phyloP scores from a whole-genome alignment of 2,888 invertebrate genomes.

The Cephalotes varians region DNA sequence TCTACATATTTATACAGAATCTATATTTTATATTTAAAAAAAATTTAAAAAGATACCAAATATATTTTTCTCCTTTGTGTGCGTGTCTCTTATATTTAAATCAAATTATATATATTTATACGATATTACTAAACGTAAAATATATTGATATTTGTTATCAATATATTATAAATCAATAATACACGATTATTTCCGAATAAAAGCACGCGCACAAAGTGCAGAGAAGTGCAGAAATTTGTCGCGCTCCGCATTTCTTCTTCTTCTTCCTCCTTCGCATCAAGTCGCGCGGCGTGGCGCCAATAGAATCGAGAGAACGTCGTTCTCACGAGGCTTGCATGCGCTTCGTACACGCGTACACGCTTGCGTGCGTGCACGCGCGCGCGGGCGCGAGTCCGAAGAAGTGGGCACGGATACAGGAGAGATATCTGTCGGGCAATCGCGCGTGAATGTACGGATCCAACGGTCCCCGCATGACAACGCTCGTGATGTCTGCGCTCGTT shows the following conservation, averaged over 20 bases:
- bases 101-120: not conserved
- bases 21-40: not conserved
- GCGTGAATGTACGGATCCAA: constrained; percentile 75
- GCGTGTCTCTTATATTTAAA: not conserved
- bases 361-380: constrained; percentile 48
- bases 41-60: not conserved
- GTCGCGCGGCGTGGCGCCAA: constrained; percentile 72
- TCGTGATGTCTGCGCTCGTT: constrained; percentile 66
- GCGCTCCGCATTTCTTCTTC: constrained; percentile 43
- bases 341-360: constrained; percentile 37
- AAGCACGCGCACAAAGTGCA: constrained; percentile 32
- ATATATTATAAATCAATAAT: not conserved
- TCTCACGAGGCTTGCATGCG: constrained; percentile 76
- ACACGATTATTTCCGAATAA: not conserved
- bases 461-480: constrained; percentile 78
- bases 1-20: not conserved
- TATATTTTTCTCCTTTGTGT: not conserved
- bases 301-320: constrained; percentile 71
- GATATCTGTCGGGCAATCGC: constrained; percentile 65
- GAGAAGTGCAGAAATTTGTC: constrained; percentile 67
- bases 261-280: constrained; percentile 54
- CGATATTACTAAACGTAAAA: not conserved
- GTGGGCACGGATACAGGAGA: constrained; percentile 18
- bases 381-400: constrained; percentile 16
- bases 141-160: not conserved